Evolutionary conservation across 92 coral and sea anemone genomes (phyloP), one percentile per base, ranked within the genome.

Genomic region (Palythoa caribaeorum): DNA sequence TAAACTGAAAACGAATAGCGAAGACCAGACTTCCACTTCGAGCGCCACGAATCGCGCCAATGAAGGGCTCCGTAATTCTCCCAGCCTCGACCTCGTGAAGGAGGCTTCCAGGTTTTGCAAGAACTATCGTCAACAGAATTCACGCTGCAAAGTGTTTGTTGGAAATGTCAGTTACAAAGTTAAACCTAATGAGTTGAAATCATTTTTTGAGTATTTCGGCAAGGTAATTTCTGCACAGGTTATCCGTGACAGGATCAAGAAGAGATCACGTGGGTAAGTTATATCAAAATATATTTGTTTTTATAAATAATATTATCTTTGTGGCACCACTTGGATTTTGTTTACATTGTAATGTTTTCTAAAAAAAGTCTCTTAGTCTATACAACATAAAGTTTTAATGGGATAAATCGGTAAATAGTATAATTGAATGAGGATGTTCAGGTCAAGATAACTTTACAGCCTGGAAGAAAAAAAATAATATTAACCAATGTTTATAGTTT

Each of bases 251-350:
- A 92, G 93, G 11, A 87, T 92, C 60, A 95, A 92, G 83, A 95
- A 92, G 69, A 86, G 96, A 72, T 95, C 99, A 69, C 89, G 96
- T 76, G 99, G 99, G 99, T 96, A 89, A 71, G 98, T 91, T 66
- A 76, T 37, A 44, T 44, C 50, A 44, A 44, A 44, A 44, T 8
- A 44, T 44, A 5, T 44, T 44, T 8, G 6, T 44, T 44, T 44
- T 44, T 44, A 44, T 28, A 28, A 28, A 28, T 28, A 28, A 28
- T 28, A 6, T 44, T 44, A 44, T 44, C 50, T 44, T 44, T 44
- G 7, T 44, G 50, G 50, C 50, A 0, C 50, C 50, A 44, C 50
- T 5, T 28, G 6, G 5, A 4, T 44, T 44, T 44, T 44, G 50
- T 44, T 44, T 44, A 4, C 50, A 44, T 8, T 44, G 50, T 44